Conservation (phyloP, 2,797 vertebrate genomes). For the Clarias pachynema region DNA sequence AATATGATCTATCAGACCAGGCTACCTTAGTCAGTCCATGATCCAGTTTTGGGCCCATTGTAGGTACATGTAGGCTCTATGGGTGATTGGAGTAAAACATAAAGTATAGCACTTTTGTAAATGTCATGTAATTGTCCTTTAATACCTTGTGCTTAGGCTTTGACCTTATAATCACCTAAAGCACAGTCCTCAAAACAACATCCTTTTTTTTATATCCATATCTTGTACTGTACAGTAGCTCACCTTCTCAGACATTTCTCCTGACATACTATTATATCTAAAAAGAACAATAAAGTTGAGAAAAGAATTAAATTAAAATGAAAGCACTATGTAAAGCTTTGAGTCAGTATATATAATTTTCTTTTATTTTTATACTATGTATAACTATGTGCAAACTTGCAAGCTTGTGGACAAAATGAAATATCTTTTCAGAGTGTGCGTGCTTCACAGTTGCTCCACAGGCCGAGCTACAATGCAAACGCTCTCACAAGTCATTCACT, state of each 20-base stretch:
- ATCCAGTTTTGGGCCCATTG: no score
- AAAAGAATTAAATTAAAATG: neutral
- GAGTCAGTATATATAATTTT: neutral
- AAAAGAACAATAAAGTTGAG: no score
- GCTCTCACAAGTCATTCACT: slow-evolving; percentile 68
- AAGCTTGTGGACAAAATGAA: neutral
- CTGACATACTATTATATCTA: neutral
- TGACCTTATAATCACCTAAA: neutral
- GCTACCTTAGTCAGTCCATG: no score
- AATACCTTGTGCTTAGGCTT: neutral
- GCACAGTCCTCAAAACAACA: neutral
- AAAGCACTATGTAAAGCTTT: neutral
- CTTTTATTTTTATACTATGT: neutral
- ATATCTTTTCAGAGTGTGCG: slow-evolving; percentile 14
- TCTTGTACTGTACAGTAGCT: no score
- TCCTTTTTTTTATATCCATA: neutral
- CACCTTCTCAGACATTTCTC: neutral
- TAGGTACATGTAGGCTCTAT: no score
- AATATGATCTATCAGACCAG: no score
- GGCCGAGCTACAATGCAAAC: slow-evolving; percentile 29
- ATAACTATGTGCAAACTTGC: neutral
- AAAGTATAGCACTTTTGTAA: neutral
- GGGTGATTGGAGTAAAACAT: neutral
- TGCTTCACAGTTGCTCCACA: slow-evolving; percentile 15
- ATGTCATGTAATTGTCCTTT: neutral